Conservation (phyloP, 2,797 vertebrate genomes). For the Diceros bicornis region DNA sequence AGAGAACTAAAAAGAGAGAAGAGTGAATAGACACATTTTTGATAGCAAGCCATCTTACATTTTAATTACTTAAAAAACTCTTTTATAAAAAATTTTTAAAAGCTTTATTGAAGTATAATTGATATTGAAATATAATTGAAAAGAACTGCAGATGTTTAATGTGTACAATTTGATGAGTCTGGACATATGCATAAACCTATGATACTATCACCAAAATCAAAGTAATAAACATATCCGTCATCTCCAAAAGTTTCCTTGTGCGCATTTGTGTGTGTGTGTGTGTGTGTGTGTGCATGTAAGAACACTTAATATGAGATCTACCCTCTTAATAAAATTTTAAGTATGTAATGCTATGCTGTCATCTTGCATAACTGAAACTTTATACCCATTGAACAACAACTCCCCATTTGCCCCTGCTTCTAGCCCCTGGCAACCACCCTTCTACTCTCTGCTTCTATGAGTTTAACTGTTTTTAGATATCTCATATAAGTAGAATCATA, state of each 20-base stretch:
- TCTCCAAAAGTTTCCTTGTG: not conserved
- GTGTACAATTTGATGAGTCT: not conserved
- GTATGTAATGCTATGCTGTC: not conserved
- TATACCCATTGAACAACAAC: not conserved
- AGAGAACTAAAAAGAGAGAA: not conserved
- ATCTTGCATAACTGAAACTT: not conserved
- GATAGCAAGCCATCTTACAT: not conserved
- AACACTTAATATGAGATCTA: not conserved
- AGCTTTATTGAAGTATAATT: not conserved
- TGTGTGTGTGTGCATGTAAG: not conserved
- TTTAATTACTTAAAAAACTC: slow-evolving; percentile 9
- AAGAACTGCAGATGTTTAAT: not conserved
- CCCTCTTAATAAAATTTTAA: not conserved
- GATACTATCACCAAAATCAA: not conserved
- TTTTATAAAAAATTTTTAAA: not conserved
- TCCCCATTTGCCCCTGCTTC: not conserved
- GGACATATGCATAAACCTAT: not conserved
- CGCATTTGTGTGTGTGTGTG: not conserved
- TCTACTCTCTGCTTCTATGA: not conserved
- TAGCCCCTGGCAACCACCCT: not conserved
- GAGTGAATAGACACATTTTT: not conserved
- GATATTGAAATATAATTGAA: not conserved
- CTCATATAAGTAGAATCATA: not conserved
- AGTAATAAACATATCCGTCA: not conserved
- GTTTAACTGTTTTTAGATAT: not conserved